Percentiles rank a stretch among this genome's conserved stretches.
Evolutionary conservation across 1,140 invertebrate genomes (phyloP).

Genomic region (Achatina immaculata): DNA sequence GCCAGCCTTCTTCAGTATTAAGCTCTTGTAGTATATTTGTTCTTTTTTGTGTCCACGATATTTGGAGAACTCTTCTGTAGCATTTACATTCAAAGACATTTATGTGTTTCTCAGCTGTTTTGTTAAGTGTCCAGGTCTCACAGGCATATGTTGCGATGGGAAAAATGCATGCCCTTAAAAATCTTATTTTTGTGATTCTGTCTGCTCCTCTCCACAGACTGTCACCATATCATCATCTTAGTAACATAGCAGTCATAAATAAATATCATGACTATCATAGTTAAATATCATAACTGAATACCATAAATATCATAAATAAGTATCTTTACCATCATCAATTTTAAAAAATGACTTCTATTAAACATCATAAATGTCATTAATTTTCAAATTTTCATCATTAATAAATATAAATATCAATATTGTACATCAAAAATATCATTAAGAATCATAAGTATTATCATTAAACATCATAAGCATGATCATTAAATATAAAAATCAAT

Average conservation of each 20-base stretch:
- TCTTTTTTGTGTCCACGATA: too few relatives aligned
- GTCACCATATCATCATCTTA: neutral
- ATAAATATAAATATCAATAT: constrained; percentile 59
- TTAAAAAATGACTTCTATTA: neutral
- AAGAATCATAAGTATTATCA: neutral
- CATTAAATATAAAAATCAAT: constrained; percentile 62
- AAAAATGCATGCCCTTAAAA: too few relatives aligned
- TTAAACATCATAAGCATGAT: neutral
- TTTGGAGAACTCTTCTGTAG: too few relatives aligned
- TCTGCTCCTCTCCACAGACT: too few relatives aligned
- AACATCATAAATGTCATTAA: neutral
- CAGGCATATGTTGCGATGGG: too few relatives aligned
- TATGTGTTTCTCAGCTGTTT: too few relatives aligned
- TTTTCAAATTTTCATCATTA: neutral
- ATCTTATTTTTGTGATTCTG: too few relatives aligned
- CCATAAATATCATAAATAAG: neutral
- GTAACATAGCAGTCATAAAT: too few relatives aligned
- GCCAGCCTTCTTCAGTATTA: too few relatives aligned
- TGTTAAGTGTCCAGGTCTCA: too few relatives aligned
- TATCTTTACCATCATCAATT: neutral
- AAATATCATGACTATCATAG: neutral
- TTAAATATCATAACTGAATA: neutral
- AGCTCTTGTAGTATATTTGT: too few relatives aligned
- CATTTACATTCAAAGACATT: too few relatives aligned
- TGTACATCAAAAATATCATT: neutral